phyloP scores from a whole-genome alignment of 2,888 invertebrate genomes.

The Spodoptera picta region DNA sequence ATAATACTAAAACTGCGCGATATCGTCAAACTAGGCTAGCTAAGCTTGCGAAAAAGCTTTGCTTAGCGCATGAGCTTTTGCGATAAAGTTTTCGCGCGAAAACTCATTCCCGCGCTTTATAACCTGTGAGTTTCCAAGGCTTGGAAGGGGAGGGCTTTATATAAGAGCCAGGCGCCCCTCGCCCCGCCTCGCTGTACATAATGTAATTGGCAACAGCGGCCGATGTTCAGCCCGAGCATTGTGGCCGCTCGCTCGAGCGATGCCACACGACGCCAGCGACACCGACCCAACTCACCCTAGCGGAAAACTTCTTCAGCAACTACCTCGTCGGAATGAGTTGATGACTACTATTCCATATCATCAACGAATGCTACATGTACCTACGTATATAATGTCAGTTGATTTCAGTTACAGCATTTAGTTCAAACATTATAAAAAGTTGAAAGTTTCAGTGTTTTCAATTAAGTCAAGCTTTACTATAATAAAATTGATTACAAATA shows the following conservation, averaged over 20 bases:
- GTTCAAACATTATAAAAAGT: no score
- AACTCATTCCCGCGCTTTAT: conserved; percentile 86
- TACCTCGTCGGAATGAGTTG: neutral
- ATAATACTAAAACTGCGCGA: conserved; percentile 48
- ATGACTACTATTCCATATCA: conserved; percentile 1
- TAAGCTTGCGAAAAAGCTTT: conserved; percentile 73
- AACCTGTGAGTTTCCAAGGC: conserved; percentile 77
- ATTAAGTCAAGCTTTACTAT: no score
- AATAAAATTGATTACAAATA: no score
- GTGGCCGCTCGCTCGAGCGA: conserved; percentile 68
- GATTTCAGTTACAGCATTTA: no score
- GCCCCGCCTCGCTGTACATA: conserved; percentile 70
- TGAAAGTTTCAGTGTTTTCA: no score
- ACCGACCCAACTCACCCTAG: conserved; percentile 18
- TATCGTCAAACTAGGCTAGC: conserved; percentile 65
- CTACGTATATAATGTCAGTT: no score
- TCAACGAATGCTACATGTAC: neutral
- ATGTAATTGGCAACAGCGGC: conserved; percentile 72
- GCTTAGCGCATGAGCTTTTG: conserved; percentile 66
- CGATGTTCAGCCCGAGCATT: conserved; percentile 67
- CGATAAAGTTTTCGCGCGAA: conserved; percentile 85
- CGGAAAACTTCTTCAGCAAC: conserved; percentile 44
- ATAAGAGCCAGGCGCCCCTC: conserved; percentile 64
- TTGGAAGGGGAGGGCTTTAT: conserved; percentile 68
- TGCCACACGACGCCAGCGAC: conserved; percentile 58